phyloP scores from a whole-genome alignment of 2,113 vertebrate genomes.

The Penelope pileata region DNA sequence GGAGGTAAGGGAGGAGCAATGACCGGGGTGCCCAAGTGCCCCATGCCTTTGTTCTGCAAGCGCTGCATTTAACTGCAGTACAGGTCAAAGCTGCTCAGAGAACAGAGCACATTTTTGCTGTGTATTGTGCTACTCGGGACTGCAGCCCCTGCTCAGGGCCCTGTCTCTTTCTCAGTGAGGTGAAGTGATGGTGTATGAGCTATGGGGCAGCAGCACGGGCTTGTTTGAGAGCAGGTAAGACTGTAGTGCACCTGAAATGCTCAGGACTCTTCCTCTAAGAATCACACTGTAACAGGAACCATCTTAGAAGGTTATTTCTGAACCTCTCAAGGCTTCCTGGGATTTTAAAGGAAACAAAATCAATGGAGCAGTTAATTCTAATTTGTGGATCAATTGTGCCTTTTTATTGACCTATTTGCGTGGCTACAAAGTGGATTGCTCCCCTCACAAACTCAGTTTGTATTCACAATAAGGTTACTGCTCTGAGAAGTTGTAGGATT shows the following conservation, averaged over 20 bases:
- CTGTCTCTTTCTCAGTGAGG: rapidly evolving
- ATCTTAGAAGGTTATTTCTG: not conserved
- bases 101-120: not conserved
- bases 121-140: not conserved
- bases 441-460: not conserved
- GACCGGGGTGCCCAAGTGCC: not conserved
- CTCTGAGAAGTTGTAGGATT: not conserved
- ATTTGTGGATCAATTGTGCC: not conserved
- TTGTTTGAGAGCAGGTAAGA: not conserved
- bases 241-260: not conserved
- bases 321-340: not conserved
- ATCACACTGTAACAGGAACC: not conserved
- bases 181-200: rapidly evolving
- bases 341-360: not conserved
- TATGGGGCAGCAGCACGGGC: not conserved
- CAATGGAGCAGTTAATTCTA: conserved; percentile 13
- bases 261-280: not conserved
- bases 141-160: not conserved
- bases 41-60: not conserved
- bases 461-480: not conserved
- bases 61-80: not conserved
- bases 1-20: not conserved
- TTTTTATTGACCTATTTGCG: not conserved
- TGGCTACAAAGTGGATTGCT: not conserved
- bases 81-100: not conserved